These are phyloP conservation scores for Tanypteryx hageni DNA, from an alignment of 2,888 invertebrate species.

Conservation along the genomic window DNA sequence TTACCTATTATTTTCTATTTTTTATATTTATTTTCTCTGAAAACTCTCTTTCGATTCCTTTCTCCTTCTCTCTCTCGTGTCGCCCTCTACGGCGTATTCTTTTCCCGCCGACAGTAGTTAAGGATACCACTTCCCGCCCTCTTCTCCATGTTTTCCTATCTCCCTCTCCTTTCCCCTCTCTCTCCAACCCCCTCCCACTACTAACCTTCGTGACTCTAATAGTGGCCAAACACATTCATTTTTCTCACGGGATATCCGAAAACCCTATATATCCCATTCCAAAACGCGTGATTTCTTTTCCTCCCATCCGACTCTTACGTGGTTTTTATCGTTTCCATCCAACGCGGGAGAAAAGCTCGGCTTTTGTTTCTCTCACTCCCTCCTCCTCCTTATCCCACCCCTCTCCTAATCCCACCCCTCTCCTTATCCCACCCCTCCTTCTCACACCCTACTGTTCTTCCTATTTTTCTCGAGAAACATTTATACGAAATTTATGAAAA, in stretches of 20 bases:
- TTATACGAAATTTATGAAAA: slow-evolving; percentile 62
- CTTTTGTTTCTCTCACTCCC: slow-evolving; percentile 17
- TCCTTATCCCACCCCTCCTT: not conserved
- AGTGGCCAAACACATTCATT: slow-evolving; percentile 61
- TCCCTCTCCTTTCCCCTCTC: not conserved
- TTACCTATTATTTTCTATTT: slow-evolving; percentile 17
- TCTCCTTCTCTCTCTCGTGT: not conserved
- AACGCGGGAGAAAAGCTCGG: slow-evolving; percentile 49
- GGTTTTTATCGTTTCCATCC: slow-evolving; percentile 53
- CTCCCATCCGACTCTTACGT: slow-evolving; percentile 45
- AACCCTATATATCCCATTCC: slow-evolving; percentile 63
- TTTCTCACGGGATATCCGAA: slow-evolving; percentile 64
- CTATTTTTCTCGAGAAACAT: slow-evolving; percentile 28
- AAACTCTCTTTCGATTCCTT: not conserved
- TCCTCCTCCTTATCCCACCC: not conserved
- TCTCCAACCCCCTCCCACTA: slow-evolving; percentile 16
- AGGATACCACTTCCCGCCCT: not conserved
- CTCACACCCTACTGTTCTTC: not conserved
- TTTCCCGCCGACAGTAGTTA: not conserved
- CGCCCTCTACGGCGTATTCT: not conserved
- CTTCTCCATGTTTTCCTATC: not conserved
- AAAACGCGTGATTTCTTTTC: slow-evolving; percentile 58
- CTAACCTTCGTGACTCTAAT: slow-evolving; percentile 54
- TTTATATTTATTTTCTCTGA: not conserved
- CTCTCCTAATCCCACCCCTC: not conserved